A percentile compares a stretch with the other conserved stretches of the same genome.
These are phyloP conservation scores for Phacellophora camtschatica DNA, from an alignment of 30 jellyfish, hydroid and myxozoan species.

Conservation along the genomic window DNA sequence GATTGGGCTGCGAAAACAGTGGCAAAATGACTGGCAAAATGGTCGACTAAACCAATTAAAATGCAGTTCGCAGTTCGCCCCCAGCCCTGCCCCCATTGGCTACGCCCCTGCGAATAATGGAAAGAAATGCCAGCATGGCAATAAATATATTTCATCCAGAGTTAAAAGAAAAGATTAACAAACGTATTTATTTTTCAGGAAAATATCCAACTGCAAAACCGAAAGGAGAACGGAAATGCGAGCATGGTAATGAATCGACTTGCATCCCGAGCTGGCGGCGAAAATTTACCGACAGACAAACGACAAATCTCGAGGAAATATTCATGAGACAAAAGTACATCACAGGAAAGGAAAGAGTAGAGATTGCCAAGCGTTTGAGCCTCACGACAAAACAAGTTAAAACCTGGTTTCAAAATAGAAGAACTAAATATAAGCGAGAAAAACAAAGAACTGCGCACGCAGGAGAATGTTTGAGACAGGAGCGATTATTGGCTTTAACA, in stretches of 20 bases:
- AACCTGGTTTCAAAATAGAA: conserved; percentile 67
- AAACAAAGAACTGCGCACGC: conserved; percentile 14
- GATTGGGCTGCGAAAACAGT: too few relatives aligned
- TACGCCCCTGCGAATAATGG: too few relatives aligned
- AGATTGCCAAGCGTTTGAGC: conserved; percentile 28
- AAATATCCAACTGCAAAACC: conserved; percentile 14
- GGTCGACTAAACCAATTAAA: too few relatives aligned
- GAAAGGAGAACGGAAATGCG: conserved; percentile 37
- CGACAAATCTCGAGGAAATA: conserved; percentile 54
- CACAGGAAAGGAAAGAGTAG: conserved; percentile 66
- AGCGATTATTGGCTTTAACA: background rate
- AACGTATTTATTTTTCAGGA: background rate
- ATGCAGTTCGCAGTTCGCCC: too few relatives aligned
- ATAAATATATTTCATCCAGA: background rate
- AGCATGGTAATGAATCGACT: conserved; percentile 5
- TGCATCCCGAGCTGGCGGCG: conserved; percentile 75
- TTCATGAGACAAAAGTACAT: conserved; percentile 53
- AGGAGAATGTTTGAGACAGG: conserved; percentile 13
- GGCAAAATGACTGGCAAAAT: too few relatives aligned
- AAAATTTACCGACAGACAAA: conserved; percentile 61
- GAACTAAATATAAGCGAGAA: conserved; percentile 62
- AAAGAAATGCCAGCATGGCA: background rate
- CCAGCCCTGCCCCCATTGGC: too few relatives aligned
- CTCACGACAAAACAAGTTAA: conserved; percentile 68
- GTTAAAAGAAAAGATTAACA: background rate